phyloP scores from a whole-genome alignment of 2,797 vertebrate species.

The Pseudocheirus occidentalis region DNA sequence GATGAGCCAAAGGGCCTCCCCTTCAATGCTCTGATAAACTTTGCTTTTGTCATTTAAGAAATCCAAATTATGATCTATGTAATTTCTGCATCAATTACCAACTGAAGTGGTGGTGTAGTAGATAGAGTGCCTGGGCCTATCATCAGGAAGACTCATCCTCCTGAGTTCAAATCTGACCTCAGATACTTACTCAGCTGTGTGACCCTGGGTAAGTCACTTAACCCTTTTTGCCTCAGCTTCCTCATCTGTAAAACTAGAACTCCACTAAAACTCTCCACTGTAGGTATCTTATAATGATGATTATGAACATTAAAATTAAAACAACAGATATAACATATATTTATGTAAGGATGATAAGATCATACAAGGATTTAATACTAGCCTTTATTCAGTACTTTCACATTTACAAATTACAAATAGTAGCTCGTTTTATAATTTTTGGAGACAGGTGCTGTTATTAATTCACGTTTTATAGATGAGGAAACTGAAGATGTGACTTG shows the following conservation, averaged over 20 bases:
- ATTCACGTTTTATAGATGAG: neutral
- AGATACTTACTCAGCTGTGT: neutral
- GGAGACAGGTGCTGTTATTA: neutral
- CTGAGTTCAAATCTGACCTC: neutral
- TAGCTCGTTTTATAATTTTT: neutral
- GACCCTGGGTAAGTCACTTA: neutral
- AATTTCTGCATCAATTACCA: neutral
- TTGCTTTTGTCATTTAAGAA: neutral
- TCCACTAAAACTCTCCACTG: neutral
- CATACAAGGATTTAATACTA: neutral
- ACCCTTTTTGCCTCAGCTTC: neutral
- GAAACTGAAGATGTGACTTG: neutral
- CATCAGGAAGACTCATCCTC: neutral
- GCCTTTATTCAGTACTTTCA: neutral
- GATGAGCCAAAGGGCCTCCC: neutral
- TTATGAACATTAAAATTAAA: neutral
- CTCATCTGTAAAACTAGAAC: neutral
- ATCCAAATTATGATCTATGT: neutral
- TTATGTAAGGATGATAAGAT: neutral
- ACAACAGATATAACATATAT: neutral
- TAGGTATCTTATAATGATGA: neutral
- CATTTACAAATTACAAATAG: neutral
- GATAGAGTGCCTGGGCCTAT: neutral
- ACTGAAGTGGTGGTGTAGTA: neutral
- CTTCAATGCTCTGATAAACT: neutral